These are phyloP conservation scores for Tridacna crocea DNA, from an alignment of 2,888 invertebrate species.

Conservation along the genomic window DNA sequence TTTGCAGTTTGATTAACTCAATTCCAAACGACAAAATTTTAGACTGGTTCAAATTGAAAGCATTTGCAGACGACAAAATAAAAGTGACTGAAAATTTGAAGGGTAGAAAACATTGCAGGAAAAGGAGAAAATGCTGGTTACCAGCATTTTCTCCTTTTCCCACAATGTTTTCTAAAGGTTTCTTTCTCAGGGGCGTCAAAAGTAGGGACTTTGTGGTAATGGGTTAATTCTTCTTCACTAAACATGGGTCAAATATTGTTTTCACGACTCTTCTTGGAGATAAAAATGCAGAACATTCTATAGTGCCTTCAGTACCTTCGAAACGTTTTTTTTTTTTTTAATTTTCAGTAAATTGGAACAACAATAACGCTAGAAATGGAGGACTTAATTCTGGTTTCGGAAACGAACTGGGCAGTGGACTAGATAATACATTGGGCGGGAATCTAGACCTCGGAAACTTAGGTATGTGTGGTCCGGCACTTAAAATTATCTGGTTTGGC, in stretches of 20 bases:
- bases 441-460: slow-evolving; percentile 3
- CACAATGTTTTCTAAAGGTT: too few relatives aligned
- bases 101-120: too few relatives aligned
- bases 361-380: background rate
- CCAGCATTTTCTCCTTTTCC: too few relatives aligned
- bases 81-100: too few relatives aligned
- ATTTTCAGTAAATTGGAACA: slow-evolving; percentile 8
- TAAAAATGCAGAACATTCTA: background rate
- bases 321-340: background rate
- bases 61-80: too few relatives aligned
- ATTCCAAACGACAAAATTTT: too few relatives aligned
- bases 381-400: background rate
- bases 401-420: background rate
- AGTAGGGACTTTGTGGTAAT: too few relatives aligned
- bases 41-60: too few relatives aligned
- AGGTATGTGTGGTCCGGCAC: background rate
- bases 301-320: background rate
- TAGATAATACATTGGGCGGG: background rate
- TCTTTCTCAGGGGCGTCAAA: too few relatives aligned
- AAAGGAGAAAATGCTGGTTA: too few relatives aligned
- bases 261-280: background rate
- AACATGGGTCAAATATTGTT: background rate
- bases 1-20: too few relatives aligned
- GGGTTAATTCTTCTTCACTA: too few relatives aligned
- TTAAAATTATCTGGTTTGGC: background rate